Base-by-base conservation (phyloP, 1,140 invertebrate genomes). In the Anastrepha obliqua region DNA sequence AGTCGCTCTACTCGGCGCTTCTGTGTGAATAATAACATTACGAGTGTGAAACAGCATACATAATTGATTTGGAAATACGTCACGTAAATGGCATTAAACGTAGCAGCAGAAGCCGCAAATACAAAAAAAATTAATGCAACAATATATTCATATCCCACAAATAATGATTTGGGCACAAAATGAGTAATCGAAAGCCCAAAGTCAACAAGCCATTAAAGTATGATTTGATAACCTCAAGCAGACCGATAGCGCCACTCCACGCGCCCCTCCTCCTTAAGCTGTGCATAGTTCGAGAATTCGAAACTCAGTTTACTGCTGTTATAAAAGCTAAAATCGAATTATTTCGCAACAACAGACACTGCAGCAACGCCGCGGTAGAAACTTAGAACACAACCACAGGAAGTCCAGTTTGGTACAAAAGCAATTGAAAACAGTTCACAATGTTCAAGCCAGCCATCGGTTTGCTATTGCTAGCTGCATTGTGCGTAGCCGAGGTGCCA, bases 11-110 rank as follows among this genome's bases (percentile, higher is more conserved):
- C n/a, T 17, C n/a, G n/a, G 9, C 6, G 74, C n/a, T 29, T 74
- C 9, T 67, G 67, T 74, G 67, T 17, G 67, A 47, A 74, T 42
- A 74, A 74, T n/a, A 74, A 47, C 42, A 74, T 74, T 74, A 81
- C 29, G 47, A 81, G 4, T 81, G 11, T 81, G 74, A 9, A 9
- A 42, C 51, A 81, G 74, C 74, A 51, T 81, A 58, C 74, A 81
- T 81, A 81, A 81, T 81, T 55, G 55, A 81, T 55, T 81, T 81
- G 44, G 17, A 55, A 51, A 81, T 81, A 20, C 44, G 74, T 81
- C 74, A 81, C 74, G 74, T 81, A 81, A 58, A 58, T 29, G 47
- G 47, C 74, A 81, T 81, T 81, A 55, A 81, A 29, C 7, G 47
- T 47, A 51, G 51, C 15, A 51, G 47, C 47, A 6, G 47, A 81